These are phyloP conservation scores for Myocastor coypus DNA, from an alignment of 2,113 vertebrate genomes.

Conservation along the genomic window DNA sequence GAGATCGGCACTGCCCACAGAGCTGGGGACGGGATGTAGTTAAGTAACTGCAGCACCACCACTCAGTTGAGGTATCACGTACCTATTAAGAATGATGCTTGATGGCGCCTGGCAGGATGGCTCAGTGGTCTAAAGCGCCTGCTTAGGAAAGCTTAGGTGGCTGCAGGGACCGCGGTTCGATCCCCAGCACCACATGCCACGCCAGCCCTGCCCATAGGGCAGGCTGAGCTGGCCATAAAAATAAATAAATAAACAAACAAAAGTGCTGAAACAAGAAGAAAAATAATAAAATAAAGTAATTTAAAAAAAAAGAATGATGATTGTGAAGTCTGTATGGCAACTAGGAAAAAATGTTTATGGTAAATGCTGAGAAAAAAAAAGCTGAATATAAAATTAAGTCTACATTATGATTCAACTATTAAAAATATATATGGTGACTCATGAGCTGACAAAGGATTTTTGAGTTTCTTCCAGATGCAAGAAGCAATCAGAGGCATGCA, in stretches of 20 bases:
- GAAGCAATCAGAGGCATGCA: slow-evolving; percentile 81
- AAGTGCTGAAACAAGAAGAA: no score
- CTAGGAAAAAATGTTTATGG: slow-evolving; percentile 65
- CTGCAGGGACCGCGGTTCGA: no score
- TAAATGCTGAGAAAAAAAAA: slow-evolving; percentile 60
- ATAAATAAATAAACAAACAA: no score
- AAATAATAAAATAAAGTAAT: no score
- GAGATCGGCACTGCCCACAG: background rate
- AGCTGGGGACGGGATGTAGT: background rate
- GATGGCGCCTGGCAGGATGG: no score
- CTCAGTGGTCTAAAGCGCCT: no score
- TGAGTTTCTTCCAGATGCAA: slow-evolving; percentile 80
- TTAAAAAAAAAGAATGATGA: slow-evolving; percentile 37
- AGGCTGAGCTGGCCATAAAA: no score
- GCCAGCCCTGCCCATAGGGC: no score
- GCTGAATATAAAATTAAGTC: slow-evolving; percentile 66
- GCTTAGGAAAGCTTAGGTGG: no score
- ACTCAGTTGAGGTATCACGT: background rate
- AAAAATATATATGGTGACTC: slow-evolving; percentile 81
- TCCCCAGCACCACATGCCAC: no score
- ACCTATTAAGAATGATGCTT: slow-evolving; percentile 37
- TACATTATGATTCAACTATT: slow-evolving; percentile 81
- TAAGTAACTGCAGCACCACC: background rate
- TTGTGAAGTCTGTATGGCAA: slow-evolving; percentile 59
- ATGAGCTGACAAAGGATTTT: slow-evolving; percentile 80